Conservation (phyloP, 2,888 invertebrate genomes). For the Harpalus rubripes region DNA sequence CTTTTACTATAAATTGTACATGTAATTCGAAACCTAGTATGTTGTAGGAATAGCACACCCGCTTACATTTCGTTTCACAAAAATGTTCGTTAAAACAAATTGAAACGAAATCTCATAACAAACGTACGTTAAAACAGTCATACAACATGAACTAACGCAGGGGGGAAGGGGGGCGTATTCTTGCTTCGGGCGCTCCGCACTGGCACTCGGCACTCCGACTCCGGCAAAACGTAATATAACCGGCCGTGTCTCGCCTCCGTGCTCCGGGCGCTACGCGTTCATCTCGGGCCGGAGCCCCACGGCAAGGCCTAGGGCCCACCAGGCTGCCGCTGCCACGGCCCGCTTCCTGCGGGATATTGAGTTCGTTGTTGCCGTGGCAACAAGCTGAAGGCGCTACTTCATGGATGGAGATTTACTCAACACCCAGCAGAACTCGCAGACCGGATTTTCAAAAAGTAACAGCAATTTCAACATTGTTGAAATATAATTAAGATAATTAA, state of each 20-base stretch:
- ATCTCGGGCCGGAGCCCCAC: constrained; percentile 6
- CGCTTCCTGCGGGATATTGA: constrained; percentile 73
- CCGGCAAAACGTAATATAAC: constrained; percentile 71
- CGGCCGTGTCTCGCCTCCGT: constrained; percentile 70
- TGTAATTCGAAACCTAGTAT: too few relatives aligned
- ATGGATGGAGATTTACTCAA: constrained; percentile 33
- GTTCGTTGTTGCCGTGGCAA: constrained; percentile 74
- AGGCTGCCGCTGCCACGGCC: constrained; percentile 65
- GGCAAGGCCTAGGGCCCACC: constrained; percentile 16
- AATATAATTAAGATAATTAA: too few relatives aligned
- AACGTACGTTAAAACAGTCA: constrained; percentile 16
- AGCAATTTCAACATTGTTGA: too few relatives aligned
- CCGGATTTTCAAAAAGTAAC: too few relatives aligned
- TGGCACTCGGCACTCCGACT: constrained; percentile 69
- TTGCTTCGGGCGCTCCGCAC: constrained; percentile 49
- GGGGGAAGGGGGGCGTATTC: neutral
- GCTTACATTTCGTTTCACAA: constrained; percentile 1
- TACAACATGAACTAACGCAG: neutral
- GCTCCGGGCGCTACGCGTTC: constrained; percentile 5
- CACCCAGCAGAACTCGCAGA: too few relatives aligned
- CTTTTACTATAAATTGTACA: neutral
- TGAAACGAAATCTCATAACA: constrained; percentile 34
- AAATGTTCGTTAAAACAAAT: constrained; percentile 30
- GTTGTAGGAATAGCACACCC: too few relatives aligned
- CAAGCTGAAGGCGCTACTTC: constrained; percentile 71